A percentile compares a stretch with the other conserved stretches of the same genome.
These are phyloP conservation scores for Leptinotarsa lineolata DNA, from an alignment of 1,140 invertebrate species.

Conservation along the genomic window DNA sequence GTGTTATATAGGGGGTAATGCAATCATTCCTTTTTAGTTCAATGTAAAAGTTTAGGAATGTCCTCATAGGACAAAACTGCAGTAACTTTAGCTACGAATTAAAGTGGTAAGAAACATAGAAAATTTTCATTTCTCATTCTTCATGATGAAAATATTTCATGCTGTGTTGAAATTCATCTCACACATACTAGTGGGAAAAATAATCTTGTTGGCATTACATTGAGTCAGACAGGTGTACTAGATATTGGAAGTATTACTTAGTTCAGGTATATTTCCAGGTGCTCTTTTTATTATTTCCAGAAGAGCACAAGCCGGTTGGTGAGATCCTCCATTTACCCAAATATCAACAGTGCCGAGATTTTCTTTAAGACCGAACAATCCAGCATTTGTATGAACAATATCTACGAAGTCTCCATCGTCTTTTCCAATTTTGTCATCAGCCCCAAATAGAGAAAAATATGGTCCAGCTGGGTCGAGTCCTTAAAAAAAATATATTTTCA, in stretches of 20 bases:
- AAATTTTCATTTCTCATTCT: no score
- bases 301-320: conserved; percentile 78
- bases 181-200: no score
- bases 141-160: no score
- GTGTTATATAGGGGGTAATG: no score
- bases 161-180: no score
- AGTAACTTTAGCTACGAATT: no score
- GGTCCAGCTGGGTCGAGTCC: conserved; percentile 22
- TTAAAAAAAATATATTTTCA: neutral
- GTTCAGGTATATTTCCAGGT: neutral
- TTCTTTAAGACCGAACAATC: conserved; percentile 80
- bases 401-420: conserved; percentile 83
- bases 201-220: no score
- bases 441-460: neutral
- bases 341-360: conserved; percentile 85
- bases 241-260: neutral
- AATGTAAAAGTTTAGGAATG: no score
- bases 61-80: no score
- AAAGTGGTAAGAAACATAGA: no score
- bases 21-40: no score
- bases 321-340: conserved; percentile 85
- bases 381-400: conserved; percentile 84
- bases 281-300: neutral
- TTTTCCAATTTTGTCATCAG: neutral
- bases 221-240: no score